phyloP scores from a whole-genome alignment of 1,140 invertebrate genomes.

The Zaprionus lachaisei region DNA sequence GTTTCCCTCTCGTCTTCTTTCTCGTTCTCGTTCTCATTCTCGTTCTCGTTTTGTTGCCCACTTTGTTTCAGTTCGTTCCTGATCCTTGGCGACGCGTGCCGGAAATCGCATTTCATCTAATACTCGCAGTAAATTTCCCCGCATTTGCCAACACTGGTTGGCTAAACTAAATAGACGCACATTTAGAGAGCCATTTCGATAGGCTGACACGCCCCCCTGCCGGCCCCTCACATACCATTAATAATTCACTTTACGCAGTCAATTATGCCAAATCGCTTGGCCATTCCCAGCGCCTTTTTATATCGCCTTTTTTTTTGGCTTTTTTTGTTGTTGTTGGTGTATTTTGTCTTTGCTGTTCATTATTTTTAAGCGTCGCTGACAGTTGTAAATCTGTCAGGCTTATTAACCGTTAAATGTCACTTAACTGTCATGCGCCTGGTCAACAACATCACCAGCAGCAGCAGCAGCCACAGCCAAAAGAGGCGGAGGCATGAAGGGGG shows the following conservation, averaged over 20 bases:
- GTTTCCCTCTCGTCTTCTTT: not conserved
- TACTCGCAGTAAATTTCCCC: constrained; percentile 77
- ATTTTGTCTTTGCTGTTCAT: constrained; percentile 65
- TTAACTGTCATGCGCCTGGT: constrained; percentile 75
- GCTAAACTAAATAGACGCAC: constrained; percentile 76
- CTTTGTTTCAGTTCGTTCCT: constrained; percentile 5
- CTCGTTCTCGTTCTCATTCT: constrained; percentile 6
- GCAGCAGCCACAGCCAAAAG: not conserved
- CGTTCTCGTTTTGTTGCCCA: constrained; percentile 2
- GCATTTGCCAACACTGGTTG: constrained; percentile 62
- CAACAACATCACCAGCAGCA: constrained; percentile 44
- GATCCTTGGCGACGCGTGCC: constrained; percentile 51
- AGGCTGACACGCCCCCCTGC: constrained; percentile 11
- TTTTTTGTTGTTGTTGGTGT: constrained; percentile 13
- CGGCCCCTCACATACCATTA: constrained; percentile 71
- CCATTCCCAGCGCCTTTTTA: constrained; percentile 50
- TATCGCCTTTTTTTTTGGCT: constrained; percentile 18
- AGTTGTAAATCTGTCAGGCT: constrained; percentile 83
- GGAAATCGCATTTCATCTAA: constrained; percentile 79
- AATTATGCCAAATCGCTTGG: constrained; percentile 77
- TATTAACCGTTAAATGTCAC: constrained; percentile 83
- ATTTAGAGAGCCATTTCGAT: constrained; percentile 72
- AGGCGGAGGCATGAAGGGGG: not conserved
- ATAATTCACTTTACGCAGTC: constrained; percentile 82
- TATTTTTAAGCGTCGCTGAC: constrained; percentile 79